phyloP scores from a whole-genome alignment of 2,113 vertebrate genomes.

The Lepus europaeus region DNA sequence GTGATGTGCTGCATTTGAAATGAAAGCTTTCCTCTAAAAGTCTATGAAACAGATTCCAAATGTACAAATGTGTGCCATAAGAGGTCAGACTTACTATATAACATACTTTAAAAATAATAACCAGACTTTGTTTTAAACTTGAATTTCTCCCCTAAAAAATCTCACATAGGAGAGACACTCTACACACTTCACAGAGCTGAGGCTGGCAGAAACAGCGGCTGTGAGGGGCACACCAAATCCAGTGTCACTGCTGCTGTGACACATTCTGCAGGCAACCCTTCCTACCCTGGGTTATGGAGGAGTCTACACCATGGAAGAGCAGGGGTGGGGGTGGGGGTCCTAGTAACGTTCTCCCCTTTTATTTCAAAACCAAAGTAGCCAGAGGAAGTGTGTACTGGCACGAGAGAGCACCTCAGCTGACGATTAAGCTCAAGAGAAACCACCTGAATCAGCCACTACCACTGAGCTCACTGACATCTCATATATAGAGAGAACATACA shows the following conservation, averaged over 20 bases:
- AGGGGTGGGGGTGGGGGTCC: background rate
- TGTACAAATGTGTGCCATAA: background rate
- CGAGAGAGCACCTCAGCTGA: background rate
- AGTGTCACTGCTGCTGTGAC: background rate
- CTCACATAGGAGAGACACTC: background rate
- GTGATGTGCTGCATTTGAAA: background rate
- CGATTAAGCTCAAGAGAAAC: background rate
- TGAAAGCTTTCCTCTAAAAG: conserved; percentile 15
- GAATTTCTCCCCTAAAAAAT: conserved; percentile 37
- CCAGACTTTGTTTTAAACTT: background rate
- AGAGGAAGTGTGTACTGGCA: background rate
- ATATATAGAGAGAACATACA: background rate
- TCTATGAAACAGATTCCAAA: conserved; percentile 16
- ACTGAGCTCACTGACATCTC: background rate
- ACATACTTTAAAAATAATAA: conserved; percentile 36
- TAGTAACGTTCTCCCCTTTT: background rate
- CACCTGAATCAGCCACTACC: too few relatives aligned
- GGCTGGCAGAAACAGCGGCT: background rate
- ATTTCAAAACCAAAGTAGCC: conserved; percentile 21
- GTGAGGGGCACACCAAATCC: background rate
- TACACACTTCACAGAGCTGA: background rate
- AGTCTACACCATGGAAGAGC: background rate
- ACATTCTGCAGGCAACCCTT: background rate
- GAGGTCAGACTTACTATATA: background rate
- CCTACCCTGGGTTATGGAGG: background rate